Conservation (phyloP, 2,888 invertebrate species). For the Caradrina kadenii region DNA sequence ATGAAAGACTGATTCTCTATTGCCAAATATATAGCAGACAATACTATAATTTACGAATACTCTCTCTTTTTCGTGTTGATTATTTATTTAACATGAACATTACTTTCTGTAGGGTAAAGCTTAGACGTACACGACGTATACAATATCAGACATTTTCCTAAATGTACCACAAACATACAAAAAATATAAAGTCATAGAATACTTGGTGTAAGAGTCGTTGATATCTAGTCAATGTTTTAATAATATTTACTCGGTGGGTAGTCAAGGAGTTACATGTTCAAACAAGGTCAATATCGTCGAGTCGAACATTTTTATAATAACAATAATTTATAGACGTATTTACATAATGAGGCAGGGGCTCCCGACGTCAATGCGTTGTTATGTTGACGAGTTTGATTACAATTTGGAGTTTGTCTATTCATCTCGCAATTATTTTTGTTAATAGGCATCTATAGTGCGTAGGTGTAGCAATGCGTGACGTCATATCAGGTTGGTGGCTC, state of each 20-base stretch:
- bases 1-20: background rate
- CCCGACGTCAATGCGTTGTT: conserved; percentile 10
- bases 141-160: no score
- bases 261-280: background rate
- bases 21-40: background rate
- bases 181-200: no score
- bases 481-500: conserved; percentile 8
- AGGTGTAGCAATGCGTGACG: background rate
- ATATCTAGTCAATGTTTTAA: no score
- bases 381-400: conserved; percentile 35
- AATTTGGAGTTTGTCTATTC: conserved; percentile 13
- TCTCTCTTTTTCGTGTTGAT: background rate
- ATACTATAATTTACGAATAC: no score
- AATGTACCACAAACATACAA: no score
- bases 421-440: conserved; percentile 13
- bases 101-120: no score
- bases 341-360: conserved; percentile 9
- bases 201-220: no score
- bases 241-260: background rate
- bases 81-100: background rate
- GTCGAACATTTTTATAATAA: conserved; percentile 6
- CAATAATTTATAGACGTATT: conserved; percentile 14
- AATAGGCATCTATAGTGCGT: background rate
- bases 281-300: conserved; percentile 8
- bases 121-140: no score